Base-by-base conservation (phyloP, 2,113 vertebrate genomes). In the Indicator maculatus region DNA sequence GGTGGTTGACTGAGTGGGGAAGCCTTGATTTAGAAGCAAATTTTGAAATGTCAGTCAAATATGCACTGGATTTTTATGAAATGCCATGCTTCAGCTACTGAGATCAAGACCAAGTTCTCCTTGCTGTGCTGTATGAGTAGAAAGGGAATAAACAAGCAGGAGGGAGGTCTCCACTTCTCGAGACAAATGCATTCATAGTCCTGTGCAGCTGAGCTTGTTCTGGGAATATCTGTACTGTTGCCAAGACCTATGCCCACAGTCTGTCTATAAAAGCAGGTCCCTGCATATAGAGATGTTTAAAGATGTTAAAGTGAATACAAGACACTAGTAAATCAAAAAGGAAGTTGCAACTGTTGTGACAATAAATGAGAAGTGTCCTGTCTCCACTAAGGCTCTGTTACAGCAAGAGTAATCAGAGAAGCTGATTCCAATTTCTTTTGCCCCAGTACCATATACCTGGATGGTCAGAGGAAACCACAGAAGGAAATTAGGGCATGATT, bases 21-120 rank as follows among this genome's bases (percentile, higher is more conserved):
- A 5, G 28, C 52, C 75, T 93, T 91, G 75, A 88, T 86, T 80
- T 80, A 78, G 64, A 91, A 74, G 17, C 0, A 0, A 76, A 65
- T 94, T 93, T 87, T 0, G 71, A 95, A 93, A 87, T 70, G 41
- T 78, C 81, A 91, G 41, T 84, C 64, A 87, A 72, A 65, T 38
- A 87, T 28, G 45, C 26, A 56, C 41, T 45, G 15, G 20, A 33
- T 58, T 75, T 79, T 74, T 88, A 53, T 21, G 27, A 92, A 96
- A 95, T 67, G 10, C 64, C 50, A 30, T 81, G 47, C 10, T 41
- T 6, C 16, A 38, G 39, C 16, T 88, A 74, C 16, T 27, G 50
- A 84, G 33, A 74, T 64, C 38, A 67, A 81, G 78, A 71, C 31
- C 36, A 53, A 50, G 20, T 55, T 85, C 64, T 82, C 0, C 52